Conservation (phyloP, 2,888 invertebrate species). For the Lasioglossum lativentre region DNA sequence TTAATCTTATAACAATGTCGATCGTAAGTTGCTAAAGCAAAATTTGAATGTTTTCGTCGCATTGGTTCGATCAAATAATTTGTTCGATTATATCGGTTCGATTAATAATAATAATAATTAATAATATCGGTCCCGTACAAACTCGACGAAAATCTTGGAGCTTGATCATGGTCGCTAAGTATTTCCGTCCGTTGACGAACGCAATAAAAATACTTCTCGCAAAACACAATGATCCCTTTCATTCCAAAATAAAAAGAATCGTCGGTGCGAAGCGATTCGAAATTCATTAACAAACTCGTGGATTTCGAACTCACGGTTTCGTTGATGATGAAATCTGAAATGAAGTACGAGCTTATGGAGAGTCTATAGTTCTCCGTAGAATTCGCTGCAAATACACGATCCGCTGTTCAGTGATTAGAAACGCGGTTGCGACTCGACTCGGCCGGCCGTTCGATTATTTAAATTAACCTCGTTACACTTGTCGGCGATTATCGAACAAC, state of each 20-base stretch:
- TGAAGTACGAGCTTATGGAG: neutral
- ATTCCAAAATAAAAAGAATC: neutral
- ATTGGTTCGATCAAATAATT: too few species aligned
- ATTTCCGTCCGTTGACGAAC: neutral
- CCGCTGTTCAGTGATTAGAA: neutral
- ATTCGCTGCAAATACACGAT: neutral
- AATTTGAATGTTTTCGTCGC: too few species aligned
- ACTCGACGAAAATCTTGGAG: neutral
- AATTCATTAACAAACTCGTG: neutral
- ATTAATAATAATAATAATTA: too few species aligned
- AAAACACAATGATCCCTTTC: neutral
- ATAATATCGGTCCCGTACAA: neutral
- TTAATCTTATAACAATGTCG: too few species aligned
- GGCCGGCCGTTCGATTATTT: slow-evolving; percentile 44
- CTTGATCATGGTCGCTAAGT: neutral
- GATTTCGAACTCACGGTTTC: neutral
- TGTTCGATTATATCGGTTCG: too few species aligned
- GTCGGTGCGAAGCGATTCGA: neutral
- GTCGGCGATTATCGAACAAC: slow-evolving; percentile 45
- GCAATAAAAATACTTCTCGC: too few species aligned
- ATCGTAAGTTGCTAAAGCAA: too few species aligned
- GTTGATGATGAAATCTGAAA: neutral
- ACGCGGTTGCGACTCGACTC: neutral
- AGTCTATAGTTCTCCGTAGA: too few species aligned
- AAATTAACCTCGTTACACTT: slow-evolving; percentile 52